phyloP scores from a whole-genome alignment of 1,140 invertebrate species.

The Cydia strobilella region DNA sequence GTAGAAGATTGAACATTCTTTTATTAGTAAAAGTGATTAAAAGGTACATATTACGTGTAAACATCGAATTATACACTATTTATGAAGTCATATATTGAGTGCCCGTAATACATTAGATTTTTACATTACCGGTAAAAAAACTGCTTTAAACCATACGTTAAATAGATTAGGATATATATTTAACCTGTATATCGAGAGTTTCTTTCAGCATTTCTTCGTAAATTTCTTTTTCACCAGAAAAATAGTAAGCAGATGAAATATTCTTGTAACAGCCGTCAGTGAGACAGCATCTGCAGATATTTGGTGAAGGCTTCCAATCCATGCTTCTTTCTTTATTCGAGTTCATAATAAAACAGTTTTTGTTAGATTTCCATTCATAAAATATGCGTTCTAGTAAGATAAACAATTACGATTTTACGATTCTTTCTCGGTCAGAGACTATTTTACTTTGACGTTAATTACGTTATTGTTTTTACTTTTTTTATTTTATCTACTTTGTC shows the following conservation, averaged over 20 bases:
- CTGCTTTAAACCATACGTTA: not conserved
- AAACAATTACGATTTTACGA: not conserved
- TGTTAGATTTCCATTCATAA: not conserved
- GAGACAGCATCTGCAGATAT: slow-evolving; percentile 40
- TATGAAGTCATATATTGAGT: not conserved
- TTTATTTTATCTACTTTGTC: not conserved
- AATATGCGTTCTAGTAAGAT: not conserved
- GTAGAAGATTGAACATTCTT: not conserved
- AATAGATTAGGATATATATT: not conserved
- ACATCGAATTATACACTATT: not conserved
- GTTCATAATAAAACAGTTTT: not conserved
- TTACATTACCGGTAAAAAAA: not conserved
- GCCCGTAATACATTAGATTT: not conserved
- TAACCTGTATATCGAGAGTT: slow-evolving; percentile 45
- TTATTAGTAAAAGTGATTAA: not conserved
- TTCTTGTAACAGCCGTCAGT: slow-evolving; percentile 35
- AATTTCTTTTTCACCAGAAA: slow-evolving; percentile 37
- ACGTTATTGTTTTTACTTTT: no score
- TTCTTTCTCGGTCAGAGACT: not conserved
- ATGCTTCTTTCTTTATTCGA: not conserved
- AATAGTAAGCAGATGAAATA: slow-evolving; percentile 39
- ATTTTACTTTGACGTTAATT: not conserved
- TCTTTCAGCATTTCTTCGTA: slow-evolving; percentile 41
- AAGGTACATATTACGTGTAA: not conserved
- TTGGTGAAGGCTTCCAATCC: not conserved